phyloP scores from a whole-genome alignment of 2,113 vertebrate genomes.

The Urocynchramus pylzowi region DNA sequence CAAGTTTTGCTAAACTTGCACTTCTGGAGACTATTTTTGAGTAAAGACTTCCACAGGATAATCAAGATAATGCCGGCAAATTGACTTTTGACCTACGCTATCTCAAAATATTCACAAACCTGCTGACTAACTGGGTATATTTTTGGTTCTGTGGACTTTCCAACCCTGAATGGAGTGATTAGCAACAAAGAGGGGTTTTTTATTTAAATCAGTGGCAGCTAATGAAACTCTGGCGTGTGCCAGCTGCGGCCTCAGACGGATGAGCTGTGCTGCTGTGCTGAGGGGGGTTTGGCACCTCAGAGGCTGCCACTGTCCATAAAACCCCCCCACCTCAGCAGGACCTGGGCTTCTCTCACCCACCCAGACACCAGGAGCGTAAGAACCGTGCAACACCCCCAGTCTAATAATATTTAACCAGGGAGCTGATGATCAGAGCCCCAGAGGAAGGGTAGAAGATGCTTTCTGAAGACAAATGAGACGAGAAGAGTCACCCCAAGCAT shows the following conservation, averaged over 20 bases:
- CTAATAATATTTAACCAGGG: background rate
- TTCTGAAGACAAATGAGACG: background rate
- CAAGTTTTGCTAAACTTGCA: conserved; percentile 28
- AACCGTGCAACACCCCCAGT: background rate
- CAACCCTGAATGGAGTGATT: conserved; percentile 23
- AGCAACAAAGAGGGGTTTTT: background rate
- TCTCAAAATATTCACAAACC: conserved; percentile 35
- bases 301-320: background rate
- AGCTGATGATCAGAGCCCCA: background rate
- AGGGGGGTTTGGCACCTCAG: background rate
- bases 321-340: background rate
- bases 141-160: conserved; percentile 25
- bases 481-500: background rate
- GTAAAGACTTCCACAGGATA: conserved; percentile 17
- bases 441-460: background rate
- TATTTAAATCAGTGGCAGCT: background rate
- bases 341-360: background rate
- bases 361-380: background rate
- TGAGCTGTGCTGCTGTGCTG: background rate
- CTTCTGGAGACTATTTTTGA: conserved; percentile 30
- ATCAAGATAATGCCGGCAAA: background rate
- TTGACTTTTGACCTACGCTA: conserved; percentile 27
- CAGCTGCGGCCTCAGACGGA: background rate
- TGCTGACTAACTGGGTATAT: conserved; percentile 19
- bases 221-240: background rate